These are phyloP conservation scores for Xestobium rufovillosum DNA, from an alignment of 2,888 invertebrate genomes.

Conservation along the genomic window DNA sequence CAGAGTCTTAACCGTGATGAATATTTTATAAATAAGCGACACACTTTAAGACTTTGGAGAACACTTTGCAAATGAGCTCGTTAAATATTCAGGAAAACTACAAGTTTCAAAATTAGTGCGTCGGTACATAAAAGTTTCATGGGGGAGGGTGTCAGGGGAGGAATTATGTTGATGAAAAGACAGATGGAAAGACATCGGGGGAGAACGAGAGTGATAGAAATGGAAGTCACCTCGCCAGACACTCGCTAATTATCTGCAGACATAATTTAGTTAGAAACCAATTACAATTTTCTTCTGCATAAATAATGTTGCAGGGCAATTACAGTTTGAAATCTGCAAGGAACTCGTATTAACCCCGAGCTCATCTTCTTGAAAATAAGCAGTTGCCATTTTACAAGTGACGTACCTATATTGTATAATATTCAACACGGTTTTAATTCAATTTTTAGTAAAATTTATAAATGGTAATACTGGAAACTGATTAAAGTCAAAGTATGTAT, in stretches of 20 bases:
- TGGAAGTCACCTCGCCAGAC: slow-evolving; percentile 16
- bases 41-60: not conserved
- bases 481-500: too few relatives aligned
- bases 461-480: too few relatives aligned
- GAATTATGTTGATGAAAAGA: not conserved
- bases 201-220: not conserved
- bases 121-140: not conserved
- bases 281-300: slow-evolving; percentile 29
- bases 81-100: slow-evolving; percentile 1
- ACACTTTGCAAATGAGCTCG: slow-evolving; percentile 1
- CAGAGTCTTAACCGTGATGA: slow-evolving; percentile 1
- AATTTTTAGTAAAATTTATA: too few relatives aligned
- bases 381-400: too few relatives aligned
- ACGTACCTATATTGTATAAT: too few relatives aligned
- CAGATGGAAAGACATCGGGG: not conserved
- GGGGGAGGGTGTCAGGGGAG: not conserved
- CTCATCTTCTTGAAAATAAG: too few relatives aligned
- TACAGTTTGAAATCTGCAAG: too few relatives aligned
- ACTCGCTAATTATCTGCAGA: slow-evolving; percentile 30
- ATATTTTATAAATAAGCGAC: slow-evolving; percentile 2
- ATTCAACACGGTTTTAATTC: too few relatives aligned
- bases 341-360: too few relatives aligned
- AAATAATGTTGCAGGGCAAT: slow-evolving; percentile 30
- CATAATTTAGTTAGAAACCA: slow-evolving; percentile 32
- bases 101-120: not conserved